Evolutionary conservation across 2,888 invertebrate species (phyloP).

Genomic region (Lagria hirta): DNA sequence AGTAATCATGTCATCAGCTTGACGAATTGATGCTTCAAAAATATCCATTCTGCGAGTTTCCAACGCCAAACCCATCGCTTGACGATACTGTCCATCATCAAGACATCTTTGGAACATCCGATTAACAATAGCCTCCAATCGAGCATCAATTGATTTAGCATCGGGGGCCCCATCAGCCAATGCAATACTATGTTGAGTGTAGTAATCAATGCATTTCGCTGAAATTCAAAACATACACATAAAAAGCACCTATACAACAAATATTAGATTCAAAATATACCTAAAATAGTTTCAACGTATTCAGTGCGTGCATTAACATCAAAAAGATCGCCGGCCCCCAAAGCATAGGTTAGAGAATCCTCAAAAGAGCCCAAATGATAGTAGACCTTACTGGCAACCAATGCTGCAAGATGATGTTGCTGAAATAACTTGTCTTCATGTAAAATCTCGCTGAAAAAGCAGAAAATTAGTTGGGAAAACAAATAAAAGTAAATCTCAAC

Average conservation of each 20-base stretch:
- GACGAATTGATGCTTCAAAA: slow-evolving; percentile 88
- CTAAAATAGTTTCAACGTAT: slow-evolving; percentile 94
- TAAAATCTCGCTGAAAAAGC: slow-evolving; percentile 74
- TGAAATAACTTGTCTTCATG: slow-evolving; percentile 89
- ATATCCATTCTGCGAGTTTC: slow-evolving; percentile 98
- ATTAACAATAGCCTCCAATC: slow-evolving; percentile 91
- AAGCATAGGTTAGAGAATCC: slow-evolving; percentile 94
- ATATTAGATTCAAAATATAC: slow-evolving; percentile 47
- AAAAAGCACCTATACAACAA: slow-evolving; percentile 3
- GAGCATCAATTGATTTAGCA: slow-evolving; percentile 72
- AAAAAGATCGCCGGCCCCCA: slow-evolving; percentile 93
- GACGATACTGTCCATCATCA: slow-evolving; percentile 91
- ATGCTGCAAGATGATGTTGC: slow-evolving; percentile 89
- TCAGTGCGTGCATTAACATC: slow-evolving; percentile 92
- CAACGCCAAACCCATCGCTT: slow-evolving; percentile 93
- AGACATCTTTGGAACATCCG: slow-evolving; percentile 96
- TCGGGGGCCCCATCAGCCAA: slow-evolving; percentile 68
- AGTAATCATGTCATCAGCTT: slow-evolving; percentile 84
- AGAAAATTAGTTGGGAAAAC: slow-evolving; percentile 3
- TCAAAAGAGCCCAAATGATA: slow-evolving; percentile 97
- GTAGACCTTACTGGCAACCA: slow-evolving; percentile 98
- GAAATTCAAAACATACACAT: slow-evolving; percentile 36
- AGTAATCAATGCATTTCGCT: slow-evolving; percentile 97
- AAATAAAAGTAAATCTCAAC: slow-evolving; percentile 34
- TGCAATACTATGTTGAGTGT: slow-evolving; percentile 83